Evolutionary conservation across 2,888 invertebrate genomes (phyloP).

Genomic region (Tridacna crocea): DNA sequence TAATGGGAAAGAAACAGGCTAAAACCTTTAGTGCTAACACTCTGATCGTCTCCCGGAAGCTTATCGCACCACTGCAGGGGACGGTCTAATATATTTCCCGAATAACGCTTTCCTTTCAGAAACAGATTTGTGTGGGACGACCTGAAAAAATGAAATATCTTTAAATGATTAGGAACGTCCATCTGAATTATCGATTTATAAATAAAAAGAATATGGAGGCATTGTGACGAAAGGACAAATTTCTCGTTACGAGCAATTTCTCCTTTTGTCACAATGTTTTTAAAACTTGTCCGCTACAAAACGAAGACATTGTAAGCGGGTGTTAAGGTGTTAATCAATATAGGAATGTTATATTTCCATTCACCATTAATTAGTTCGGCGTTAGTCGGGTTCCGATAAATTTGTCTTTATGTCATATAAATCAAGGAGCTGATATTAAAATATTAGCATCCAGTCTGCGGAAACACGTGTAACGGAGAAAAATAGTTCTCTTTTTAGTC

Average conservation of each 20-base stretch:
- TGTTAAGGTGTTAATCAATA: slow-evolving; percentile 32
- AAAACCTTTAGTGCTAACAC: slow-evolving; percentile 45
- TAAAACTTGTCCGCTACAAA: too few species aligned
- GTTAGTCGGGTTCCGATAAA: slow-evolving; percentile 53
- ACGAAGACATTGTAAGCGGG: too few species aligned
- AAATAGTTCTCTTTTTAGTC: too few species aligned
- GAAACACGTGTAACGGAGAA: slow-evolving; percentile 6
- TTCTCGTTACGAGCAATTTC: not conserved
- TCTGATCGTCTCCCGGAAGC: slow-evolving; percentile 59
- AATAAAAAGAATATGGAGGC: not conserved
- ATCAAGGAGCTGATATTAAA: slow-evolving; percentile 38
- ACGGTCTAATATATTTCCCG: slow-evolving; percentile 57
- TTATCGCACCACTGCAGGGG: slow-evolving; percentile 59
- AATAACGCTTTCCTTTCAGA: not conserved
- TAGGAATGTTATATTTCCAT: slow-evolving; percentile 46
- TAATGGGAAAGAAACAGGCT: slow-evolving; percentile 16
- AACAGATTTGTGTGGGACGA: not conserved
- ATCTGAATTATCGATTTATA: not conserved
- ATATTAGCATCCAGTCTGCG: slow-evolving; percentile 5
- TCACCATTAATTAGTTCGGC: slow-evolving; percentile 49
- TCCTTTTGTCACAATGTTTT: not conserved
- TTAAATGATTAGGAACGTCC: not conserved
- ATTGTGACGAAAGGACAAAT: not conserved
- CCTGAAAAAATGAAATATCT: not conserved
- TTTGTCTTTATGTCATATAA: slow-evolving; percentile 60